Conservation (phyloP, 2,888 invertebrate genomes). For the Caradrina clavipalpis region DNA sequence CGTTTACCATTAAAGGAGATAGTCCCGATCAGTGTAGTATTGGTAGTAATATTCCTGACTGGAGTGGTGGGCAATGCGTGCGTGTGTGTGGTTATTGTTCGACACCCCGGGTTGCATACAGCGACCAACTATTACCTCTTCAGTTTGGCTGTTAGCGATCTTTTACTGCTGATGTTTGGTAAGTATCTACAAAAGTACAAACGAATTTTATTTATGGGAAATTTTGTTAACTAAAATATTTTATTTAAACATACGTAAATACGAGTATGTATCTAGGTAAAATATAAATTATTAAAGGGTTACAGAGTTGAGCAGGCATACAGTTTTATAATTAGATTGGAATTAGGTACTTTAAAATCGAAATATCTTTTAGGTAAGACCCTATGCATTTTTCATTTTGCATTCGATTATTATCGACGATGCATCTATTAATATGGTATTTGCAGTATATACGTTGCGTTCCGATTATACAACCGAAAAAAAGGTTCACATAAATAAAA, state of each 20-base stretch:
- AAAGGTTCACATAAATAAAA: background rate
- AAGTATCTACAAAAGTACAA: slow-evolving; percentile 76
- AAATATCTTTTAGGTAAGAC: background rate
- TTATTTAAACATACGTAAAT: too few species aligned
- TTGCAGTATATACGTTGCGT: background rate
- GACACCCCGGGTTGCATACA: slow-evolving; percentile 95
- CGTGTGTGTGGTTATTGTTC: slow-evolving; percentile 96
- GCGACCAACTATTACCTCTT: slow-evolving; percentile 98
- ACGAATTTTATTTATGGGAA: background rate
- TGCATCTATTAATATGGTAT: background rate
- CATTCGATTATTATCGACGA: background rate
- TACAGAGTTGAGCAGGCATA: too few species aligned
- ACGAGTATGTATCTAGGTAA: too few species aligned
- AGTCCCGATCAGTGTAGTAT: slow-evolving; percentile 92
- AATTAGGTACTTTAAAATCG: too few species aligned
- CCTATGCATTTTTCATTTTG: too few species aligned
- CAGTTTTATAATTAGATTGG: background rate
- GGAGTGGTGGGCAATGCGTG: slow-evolving; percentile 96
- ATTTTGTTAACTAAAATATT: too few species aligned
- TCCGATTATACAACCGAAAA: background rate
- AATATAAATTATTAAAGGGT: too few species aligned
- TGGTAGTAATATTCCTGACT: slow-evolving; percentile 95
- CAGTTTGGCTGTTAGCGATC: slow-evolving; percentile 96
- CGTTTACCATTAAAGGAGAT: slow-evolving; percentile 91
- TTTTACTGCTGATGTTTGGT: slow-evolving; percentile 95